A percentile compares a stretch with the other conserved stretches of the same genome.
Evolutionary conservation across 2,113 vertebrate genomes (phyloP).

Genomic region (Sinocyclocheilus rhinocerous): DNA sequence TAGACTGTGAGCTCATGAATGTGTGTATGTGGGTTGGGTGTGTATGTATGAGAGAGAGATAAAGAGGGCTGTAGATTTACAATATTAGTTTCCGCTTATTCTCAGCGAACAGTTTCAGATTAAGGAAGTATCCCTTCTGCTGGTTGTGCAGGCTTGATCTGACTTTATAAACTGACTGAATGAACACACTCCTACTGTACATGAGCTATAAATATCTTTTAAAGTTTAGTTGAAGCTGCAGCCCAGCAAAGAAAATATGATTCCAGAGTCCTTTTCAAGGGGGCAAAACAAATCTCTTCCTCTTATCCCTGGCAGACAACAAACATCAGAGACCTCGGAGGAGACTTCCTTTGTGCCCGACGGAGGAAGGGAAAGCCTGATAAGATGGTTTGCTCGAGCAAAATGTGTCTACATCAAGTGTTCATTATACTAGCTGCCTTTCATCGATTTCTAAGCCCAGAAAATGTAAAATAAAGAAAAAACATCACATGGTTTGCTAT

Average conservation of each 20-base stretch:
- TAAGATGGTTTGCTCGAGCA: neutral
- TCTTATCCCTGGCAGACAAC: conserved; percentile 67
- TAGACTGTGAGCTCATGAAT: conserved; percentile 1
- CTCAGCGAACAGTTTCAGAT: conserved; percentile 9
- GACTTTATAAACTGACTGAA: neutral
- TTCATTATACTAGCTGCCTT: neutral
- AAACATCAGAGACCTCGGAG: conserved; percentile 67
- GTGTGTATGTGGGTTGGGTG: neutral
- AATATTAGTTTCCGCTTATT: conserved; percentile 43
- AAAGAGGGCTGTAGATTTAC: conserved; percentile 22
- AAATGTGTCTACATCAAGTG: conserved; percentile 1
- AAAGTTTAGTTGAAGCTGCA: conserved; percentile 1
- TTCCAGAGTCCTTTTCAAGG: conserved; percentile 33
- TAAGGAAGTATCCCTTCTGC: conserved; percentile 6
- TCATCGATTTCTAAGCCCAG: neutral
- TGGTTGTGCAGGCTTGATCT: neutral
- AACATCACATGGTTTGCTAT: neutral
- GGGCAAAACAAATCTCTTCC: conserved; percentile 55
- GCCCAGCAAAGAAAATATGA: neutral
- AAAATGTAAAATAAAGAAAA: neutral
- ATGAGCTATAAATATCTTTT: neutral
- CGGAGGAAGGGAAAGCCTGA: conserved; percentile 36
- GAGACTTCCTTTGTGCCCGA: conserved; percentile 68
- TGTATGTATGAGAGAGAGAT: conserved; percentile 4
- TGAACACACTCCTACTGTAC: neutral